Base-by-base conservation (phyloP, 2,113 vertebrate species). In the Philantomba maxwellii region DNA sequence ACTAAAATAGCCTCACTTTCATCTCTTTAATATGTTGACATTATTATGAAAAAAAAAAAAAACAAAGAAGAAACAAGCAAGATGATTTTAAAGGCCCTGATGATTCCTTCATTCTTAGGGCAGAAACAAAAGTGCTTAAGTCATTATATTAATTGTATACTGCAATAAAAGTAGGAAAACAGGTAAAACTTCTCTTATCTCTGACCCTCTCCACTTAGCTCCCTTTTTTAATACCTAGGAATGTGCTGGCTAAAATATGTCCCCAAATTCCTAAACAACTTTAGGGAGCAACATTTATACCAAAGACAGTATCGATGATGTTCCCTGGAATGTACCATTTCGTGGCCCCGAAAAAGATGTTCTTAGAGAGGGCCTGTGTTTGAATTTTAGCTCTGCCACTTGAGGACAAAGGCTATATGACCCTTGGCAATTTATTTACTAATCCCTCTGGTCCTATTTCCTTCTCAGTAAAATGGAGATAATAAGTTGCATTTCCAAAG, bases 381-480 rank as follows among this genome's bases (percentile, higher is more conserved):
- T 60, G 64, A 66, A 33, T 97, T 17, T 96, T 45, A 80, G 53
- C 70, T 89, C 58, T 62, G 78, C 45, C 57, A 77, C 60, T 91
- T 53, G 51, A 82, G 80, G 51, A 55, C 80, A 82, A 55, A 82
- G 21, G 55, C 15, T 62, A 60, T 26, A 10, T 39, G 57, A 73
- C 45, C 62, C 26, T 83, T 55, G 57, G 55, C 45, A 86, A 75
- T 47, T 89, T 92, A 75, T 36, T 87, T 89, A 49, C 87, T 60
- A 60, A 83, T 86, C 78, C 89, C 55, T 93, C 62, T 60, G 78
- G 78, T 94, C 21, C 53, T 84, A 43, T 33, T 94, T 95, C 64
- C 93, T 93, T 84, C 49, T 95, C 66, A 93, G 75, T 89, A 66
- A 87, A 87, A 91, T 13, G 28, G 55, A 97, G 89, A 94, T 82